Base-by-base conservation (phyloP, 37 sponge, comb jelly and placozoan genomes). In the Dysidea cf. avara region DNA sequence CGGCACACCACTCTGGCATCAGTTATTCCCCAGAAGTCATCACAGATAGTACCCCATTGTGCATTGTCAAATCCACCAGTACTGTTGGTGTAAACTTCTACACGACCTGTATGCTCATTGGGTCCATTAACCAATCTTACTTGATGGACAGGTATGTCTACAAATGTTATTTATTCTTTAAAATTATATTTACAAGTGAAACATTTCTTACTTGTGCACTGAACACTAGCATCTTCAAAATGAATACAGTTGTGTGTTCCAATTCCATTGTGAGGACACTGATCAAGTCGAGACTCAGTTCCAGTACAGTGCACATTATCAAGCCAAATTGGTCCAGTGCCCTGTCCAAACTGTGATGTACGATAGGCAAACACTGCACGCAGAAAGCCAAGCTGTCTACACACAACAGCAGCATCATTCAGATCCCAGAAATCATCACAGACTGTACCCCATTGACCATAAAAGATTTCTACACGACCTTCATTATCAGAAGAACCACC, bases 171-270 rank as follows among this genome's bases (percentile, higher is more conserved):
- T n/a, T n/a, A n/a, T n/a, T n/a, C n/a, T n/a, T n/a, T n/a, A n/a
- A n/a, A n/a, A n/a, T n/a, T n/a, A 49, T 49, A 49, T 16, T 49
- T 49, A 49, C 16, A 49, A 49, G 52, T 49, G 16, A 49, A 49
- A 18, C 16, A 16, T 16, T 49, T 49, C 7, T 43, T 43, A 64
- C 36, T 7, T 56, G 58, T 56, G 11, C 78, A 78, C 0, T 68
- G 18, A 18, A 78, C 69, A 30, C 78, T 59, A 37, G 78, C 78
- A 61, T 80, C 81, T 38, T 80, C 72, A 43, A 16, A 33, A 59
- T 78, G 79, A 3, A 7, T 2, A 37, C 69, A 69, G 79, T 37
- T 43, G 46, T 43, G 7, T 12, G 9, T 43, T 43, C 46, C 46
- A 0, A 26, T 40, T 28, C 35, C 32, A 6, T 17, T 76, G 54